Evolutionary conservation across 2,797 vertebrate species (phyloP).

Genomic region (Oceanodroma leucorhoa): DNA sequence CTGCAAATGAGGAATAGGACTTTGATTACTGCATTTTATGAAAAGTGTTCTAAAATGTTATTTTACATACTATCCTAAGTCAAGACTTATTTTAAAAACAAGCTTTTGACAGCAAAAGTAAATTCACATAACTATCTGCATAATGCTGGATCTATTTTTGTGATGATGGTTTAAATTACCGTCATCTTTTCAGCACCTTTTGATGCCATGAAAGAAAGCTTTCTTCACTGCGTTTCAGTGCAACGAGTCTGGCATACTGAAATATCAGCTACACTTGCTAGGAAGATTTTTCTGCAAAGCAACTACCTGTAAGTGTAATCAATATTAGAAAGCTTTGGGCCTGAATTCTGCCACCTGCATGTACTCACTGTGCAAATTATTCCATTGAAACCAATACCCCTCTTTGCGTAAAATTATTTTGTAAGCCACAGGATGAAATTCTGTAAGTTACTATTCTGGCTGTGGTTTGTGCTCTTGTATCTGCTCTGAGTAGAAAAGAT

Average conservation of each 20-base stretch:
- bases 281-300: conserved; percentile 6
- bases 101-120: conserved; percentile 46
- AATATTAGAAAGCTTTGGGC: neutral
- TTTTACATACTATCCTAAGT: neutral
- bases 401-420: neutral
- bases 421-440: neutral
- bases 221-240: neutral
- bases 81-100: conserved; percentile 40
- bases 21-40: neutral
- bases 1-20: neutral
- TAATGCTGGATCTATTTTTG: conserved; percentile 16
- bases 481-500: neutral
- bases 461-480: neutral
- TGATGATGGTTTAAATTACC: conserved; percentile 46
- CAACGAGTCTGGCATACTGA: neutral
- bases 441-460: neutral
- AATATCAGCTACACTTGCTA: neutral
- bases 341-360: neutral
- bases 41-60: neutral
- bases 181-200: conserved; percentile 47
- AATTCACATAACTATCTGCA: conserved; percentile 33
- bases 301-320: neutral
- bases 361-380: neutral
- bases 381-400: neutral
- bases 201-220: neutral